A percentile compares a stretch with the other conserved stretches of the same genome.
Evolutionary conservation across 2,113 vertebrate genomes (phyloP).

Genomic region (Tupaia chinensis): DNA sequence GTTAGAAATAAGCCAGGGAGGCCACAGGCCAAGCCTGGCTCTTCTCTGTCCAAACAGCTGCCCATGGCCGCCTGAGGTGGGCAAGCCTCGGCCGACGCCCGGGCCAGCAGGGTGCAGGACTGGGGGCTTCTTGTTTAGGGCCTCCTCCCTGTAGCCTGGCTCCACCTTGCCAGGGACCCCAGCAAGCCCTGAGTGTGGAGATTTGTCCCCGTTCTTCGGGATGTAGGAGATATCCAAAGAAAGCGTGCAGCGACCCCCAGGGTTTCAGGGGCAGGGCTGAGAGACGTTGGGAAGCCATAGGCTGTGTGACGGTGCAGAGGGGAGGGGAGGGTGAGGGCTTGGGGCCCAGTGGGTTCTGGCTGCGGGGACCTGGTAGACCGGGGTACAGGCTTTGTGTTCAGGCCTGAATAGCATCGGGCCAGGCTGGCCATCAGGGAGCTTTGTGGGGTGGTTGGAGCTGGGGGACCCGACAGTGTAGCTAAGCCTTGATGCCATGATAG

Average conservation of each 20-base stretch:
- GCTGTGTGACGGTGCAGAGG: accelerated
- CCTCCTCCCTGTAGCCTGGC: too few species aligned
- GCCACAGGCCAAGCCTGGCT: background rate
- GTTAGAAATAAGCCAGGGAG: background rate
- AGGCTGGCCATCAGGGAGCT: background rate
- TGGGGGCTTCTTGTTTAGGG: background rate
- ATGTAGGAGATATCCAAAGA: background rate
- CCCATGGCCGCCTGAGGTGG: background rate
- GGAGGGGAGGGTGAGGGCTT: accelerated
- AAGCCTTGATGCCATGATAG: too few species aligned
- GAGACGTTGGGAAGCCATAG: background rate
- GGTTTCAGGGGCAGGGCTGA: background rate
- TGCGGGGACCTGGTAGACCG: background rate
- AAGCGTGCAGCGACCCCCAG: background rate
- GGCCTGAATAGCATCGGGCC: too few species aligned
- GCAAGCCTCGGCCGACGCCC: too few species aligned
- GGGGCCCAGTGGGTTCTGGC: background rate
- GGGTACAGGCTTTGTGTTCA: too few species aligned
- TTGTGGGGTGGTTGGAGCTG: background rate
- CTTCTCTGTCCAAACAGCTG: slow-evolving; percentile 54
- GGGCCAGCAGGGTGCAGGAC: background rate
- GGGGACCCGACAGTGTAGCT: too few species aligned
- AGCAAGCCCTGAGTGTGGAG: background rate
- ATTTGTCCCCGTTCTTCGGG: accelerated
- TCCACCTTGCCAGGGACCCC: background rate